These are phyloP conservation scores for Aleiodes testaceus DNA, from an alignment of 2,888 invertebrate species.

Conservation along the genomic window DNA sequence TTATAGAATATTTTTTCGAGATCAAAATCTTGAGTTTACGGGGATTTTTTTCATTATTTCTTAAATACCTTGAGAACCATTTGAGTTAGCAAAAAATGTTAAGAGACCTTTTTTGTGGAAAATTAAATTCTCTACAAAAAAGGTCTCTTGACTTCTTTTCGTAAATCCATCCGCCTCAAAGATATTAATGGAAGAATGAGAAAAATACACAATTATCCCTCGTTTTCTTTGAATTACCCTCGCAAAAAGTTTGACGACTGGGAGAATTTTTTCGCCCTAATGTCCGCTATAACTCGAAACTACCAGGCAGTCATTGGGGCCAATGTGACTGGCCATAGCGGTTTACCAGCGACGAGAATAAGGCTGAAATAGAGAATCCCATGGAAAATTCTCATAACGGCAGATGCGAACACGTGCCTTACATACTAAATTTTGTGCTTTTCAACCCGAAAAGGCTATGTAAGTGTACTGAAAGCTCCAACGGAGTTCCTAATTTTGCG, in stretches of 20 bases:
- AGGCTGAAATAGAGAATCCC: conserved; percentile 68
- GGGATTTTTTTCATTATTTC: no score
- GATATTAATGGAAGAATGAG: no score
- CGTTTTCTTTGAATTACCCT: no score
- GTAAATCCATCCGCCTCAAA: no score
- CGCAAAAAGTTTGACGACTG: background rate
- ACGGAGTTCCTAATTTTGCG: conserved; percentile 53
- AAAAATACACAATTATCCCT: no score
- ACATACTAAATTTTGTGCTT: conserved; percentile 64
- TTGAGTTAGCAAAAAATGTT: no score
- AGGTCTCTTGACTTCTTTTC: no score
- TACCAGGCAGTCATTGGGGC: conserved; percentile 30
- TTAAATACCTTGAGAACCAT: no score
- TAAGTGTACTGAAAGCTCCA: conserved; percentile 43
- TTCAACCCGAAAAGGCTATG: conserved; percentile 46
- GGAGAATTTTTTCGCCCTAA: conserved; percentile 13
- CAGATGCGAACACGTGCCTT: conserved; percentile 71
- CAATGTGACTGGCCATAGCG: conserved; percentile 22
- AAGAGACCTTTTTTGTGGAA: no score
- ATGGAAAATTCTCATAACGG: conserved; percentile 69
- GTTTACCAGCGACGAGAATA: conserved; percentile 61
- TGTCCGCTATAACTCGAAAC: conserved; percentile 21
- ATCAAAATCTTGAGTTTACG: no score
- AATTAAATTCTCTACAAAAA: no score
- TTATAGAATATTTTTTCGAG: background rate